phyloP scores from a whole-genome alignment of 2,797 vertebrate species.

The Manis pentadactyla region DNA sequence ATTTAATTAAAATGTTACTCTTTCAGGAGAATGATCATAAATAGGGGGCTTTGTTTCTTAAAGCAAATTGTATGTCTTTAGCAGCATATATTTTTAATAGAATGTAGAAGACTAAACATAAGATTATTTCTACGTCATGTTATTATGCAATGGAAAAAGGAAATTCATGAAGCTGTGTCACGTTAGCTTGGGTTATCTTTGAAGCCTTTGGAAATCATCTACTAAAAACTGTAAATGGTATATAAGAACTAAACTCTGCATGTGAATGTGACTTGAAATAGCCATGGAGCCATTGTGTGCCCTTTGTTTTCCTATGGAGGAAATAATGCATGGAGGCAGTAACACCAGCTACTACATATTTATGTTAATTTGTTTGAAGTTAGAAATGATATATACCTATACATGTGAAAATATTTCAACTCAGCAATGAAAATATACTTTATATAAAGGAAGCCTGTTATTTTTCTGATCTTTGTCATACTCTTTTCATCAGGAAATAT shows the following conservation, averaged over 20 bases:
- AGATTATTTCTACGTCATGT: background rate
- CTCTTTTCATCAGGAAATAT: background rate
- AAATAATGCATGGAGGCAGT: background rate
- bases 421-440: background rate
- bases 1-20: constrained; percentile 55
- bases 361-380: constrained; percentile 2
- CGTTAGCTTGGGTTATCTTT: background rate
- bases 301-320: background rate
- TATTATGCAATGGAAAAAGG: background rate
- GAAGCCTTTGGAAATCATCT: background rate
- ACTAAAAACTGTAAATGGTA: background rate
- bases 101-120: background rate
- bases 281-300: background rate
- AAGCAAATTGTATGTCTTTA: constrained; percentile 1
- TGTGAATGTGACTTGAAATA: background rate
- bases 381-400: background rate
- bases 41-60: background rate
- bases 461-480: background rate
- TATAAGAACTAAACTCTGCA: background rate
- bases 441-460: background rate
- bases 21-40: background rate
- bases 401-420: background rate
- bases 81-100: background rate
- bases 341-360: background rate
- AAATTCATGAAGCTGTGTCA: background rate